Evolutionary conservation across 2,888 invertebrate species (phyloP), one percentile per base, ranked within the genome.

Genomic region (Nephrotoma appendiculata): DNA sequence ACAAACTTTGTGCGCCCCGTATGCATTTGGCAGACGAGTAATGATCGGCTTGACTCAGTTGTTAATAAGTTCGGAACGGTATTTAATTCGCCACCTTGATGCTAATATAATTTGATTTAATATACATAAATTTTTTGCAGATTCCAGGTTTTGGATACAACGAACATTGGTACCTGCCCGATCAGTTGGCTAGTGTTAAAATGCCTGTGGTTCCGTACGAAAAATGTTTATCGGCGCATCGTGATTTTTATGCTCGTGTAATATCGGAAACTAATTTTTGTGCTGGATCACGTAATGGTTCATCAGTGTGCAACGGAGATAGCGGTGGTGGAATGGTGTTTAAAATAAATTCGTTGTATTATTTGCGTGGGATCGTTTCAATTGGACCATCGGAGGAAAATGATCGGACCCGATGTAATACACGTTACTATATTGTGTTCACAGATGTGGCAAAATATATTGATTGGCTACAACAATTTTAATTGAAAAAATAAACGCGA

Each of bases 301-400:
- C 91, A 4, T 92, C 92, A 86, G 92, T 92, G 5, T 93, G 93
- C 88, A 93, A 93, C 83, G 93, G 93, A 0, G 93, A 93, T 88
- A 93, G 93, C 86, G 93, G 93, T 1, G 92, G 93, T 83, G 93
- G 92, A 0, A 91, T 92, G 88, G 88, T 90, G 19, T 90, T 93
- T 5, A 86, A 87, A 87, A 12, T 57, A 6, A 45, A 87, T 83
- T 42, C 41, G 6, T 42, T 85, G 19, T 88, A 83, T 44, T 86
- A 87, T 71, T 19, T 88, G 31, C 86, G 88, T 5, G 88, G 88
- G 15, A 88, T 88, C 52, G 88, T 88, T 43, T 88, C 88, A 7
- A 41, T 88, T 11, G 87, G 87, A 41, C 87, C 86, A 2, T 41
- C 87, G 0, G 87, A 90, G 41, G 86, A 44, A 0, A 90, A 91